phyloP scores from a whole-genome alignment of 2,113 vertebrate species.

The Uria aalge region DNA sequence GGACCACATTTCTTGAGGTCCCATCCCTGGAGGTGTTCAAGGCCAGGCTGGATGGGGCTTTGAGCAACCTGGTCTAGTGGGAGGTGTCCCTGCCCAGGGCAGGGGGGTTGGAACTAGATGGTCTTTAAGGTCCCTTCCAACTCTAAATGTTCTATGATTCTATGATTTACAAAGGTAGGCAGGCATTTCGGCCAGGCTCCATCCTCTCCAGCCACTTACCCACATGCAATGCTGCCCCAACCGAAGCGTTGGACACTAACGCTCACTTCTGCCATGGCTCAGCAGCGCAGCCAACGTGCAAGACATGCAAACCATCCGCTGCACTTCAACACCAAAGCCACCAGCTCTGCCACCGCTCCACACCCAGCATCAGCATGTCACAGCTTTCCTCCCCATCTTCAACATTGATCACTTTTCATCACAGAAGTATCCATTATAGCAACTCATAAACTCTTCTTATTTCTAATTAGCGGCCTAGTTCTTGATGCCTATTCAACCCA shows the following conservation, averaged over 20 bases:
- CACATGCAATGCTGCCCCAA: not conserved
- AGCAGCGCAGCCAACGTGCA: not conserved
- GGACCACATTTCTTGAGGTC: not conserved
- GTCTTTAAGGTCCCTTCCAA: not conserved
- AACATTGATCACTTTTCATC: rapidly evolving
- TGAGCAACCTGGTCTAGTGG: not conserved
- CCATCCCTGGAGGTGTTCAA: not conserved
- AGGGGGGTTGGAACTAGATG: not conserved
- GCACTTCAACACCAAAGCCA: not conserved
- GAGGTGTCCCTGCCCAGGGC: not conserved
- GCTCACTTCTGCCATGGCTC: rapidly evolving
- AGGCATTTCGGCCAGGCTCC: not conserved
- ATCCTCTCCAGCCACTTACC: not conserved
- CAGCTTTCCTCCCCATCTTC: not conserved
- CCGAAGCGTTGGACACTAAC: rapidly evolving
- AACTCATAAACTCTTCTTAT: not conserved
- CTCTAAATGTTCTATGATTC: not conserved
- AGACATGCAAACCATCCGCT: not conserved
- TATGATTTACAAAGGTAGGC: rapidly evolving
- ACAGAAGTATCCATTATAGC: not conserved
- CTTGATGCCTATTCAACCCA: not conserved
- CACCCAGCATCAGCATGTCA: rapidly evolving
- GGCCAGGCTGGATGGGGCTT: not conserved
- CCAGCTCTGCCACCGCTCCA: not conserved
- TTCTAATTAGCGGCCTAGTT: not conserved